Evolutionary conservation across 2,797 vertebrate species (phyloP), one percentile per base, ranked within the genome.

Genomic region (Chloroceryle amazona): DNA sequence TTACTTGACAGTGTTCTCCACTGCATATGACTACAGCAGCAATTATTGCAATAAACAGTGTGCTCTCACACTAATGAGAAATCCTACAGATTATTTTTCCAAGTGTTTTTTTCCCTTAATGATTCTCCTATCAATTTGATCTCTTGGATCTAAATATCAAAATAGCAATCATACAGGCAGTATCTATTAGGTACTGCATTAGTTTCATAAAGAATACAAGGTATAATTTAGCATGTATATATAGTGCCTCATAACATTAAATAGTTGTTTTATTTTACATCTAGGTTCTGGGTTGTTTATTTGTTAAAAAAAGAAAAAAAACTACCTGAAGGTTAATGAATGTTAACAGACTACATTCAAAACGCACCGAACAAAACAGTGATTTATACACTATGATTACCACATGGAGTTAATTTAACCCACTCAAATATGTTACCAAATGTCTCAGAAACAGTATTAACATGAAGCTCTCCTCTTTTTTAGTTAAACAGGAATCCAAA

Each of bases 1-100:
- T 93, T 62, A 66, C 62, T 86, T 81, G 49, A 79, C 6, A 22
- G 20, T 57, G 37, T 62, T 76, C 72, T 83, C 57, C 49, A 31
- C 28, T 35, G 37, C 51, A 75, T 51, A 14, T 54, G 91, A 84
- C 65, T 42, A 57, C 35, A 74, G 46, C 31, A 74, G 33, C 46
- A 91, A 81, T 84, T 89, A 92, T 5, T 76, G 66, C 54, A 86
- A 57, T 62, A 85, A 90, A 55, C 54, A 85, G 41, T 58, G 67
- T 39, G 39, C 31, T 66, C 46, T 73, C 51, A 51, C 60, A 55
- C 54, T 80, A 92, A 89, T 85, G 71, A 89, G 33, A 94, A 89
- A 90, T 92, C 26, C 71, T 86, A 89, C 73, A 91, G 66, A 79
- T 51, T 72, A 41, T 31, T 89, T 84, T 92, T 54, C 58, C 31